Evolutionary conservation across 2,113 vertebrate species (phyloP).

Genomic region (Scytalopus superciliaris): DNA sequence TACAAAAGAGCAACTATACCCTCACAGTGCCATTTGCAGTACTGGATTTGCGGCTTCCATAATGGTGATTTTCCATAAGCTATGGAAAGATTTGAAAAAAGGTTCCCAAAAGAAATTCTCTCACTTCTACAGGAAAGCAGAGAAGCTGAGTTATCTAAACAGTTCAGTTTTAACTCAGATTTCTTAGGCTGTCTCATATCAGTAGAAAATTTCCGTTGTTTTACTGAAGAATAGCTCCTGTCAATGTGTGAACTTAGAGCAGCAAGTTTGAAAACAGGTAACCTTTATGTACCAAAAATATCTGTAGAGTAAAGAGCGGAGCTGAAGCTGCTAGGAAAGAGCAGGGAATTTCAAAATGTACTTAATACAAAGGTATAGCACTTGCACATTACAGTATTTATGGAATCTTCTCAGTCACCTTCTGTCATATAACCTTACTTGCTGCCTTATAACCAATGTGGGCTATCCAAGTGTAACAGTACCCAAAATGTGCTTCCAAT

Average conservation of each 20-base stretch:
- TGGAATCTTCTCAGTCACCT: neutral
- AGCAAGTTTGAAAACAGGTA: neutral
- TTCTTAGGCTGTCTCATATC: neutral
- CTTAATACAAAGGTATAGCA: neutral
- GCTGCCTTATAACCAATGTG: neutral
- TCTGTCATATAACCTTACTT: neutral
- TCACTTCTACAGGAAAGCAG: neutral
- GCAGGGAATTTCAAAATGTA: neutral
- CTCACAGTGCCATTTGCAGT: neutral
- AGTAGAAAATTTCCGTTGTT: neutral
- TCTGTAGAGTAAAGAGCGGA: neutral
- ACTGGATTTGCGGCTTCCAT: neutral
- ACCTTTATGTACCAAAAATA: neutral
- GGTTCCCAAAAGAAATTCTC: neutral
- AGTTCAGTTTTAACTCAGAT: neutral
- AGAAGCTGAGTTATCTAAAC: neutral
- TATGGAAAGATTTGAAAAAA: neutral
- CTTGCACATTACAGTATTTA: neutral
- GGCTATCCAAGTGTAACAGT: neutral
- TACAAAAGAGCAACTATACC: fast-evolving
- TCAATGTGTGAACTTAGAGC: neutral
- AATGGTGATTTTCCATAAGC: neutral
- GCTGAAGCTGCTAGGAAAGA: neutral
- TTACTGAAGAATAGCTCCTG: neutral
- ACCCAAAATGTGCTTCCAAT: neutral